Evolutionary conservation across 2,113 vertebrate genomes (phyloP).

Genomic region (Sapajus apella): DNA sequence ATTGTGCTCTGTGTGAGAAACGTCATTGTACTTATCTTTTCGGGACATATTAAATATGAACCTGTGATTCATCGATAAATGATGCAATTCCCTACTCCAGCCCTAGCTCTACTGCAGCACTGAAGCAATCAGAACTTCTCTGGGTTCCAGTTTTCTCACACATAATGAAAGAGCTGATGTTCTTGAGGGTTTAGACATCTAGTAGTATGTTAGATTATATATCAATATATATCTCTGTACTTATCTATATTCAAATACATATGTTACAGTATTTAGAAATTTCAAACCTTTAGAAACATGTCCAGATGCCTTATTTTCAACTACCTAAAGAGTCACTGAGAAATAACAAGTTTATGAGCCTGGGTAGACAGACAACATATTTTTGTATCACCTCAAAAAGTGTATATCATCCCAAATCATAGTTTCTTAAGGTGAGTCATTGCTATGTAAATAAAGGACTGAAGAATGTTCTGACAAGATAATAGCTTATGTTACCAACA

Average conservation of each 20-base stretch:
- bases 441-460: not conserved
- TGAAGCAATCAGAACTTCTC: not conserved
- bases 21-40: not conserved
- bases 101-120: not conserved
- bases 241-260: not conserved
- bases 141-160: not conserved
- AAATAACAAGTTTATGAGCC: not conserved
- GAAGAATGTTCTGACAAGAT: constrained; percentile 11
- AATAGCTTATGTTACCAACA: constrained; percentile 6
- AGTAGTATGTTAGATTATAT: not conserved
- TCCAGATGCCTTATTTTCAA: not conserved
- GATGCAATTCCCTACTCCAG: not conserved
- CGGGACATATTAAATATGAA: not conserved
- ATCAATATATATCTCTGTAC: not conserved
- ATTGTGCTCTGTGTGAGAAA: not conserved
- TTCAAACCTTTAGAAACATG: not conserved
- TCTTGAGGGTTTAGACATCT: not conserved
- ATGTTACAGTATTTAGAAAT: not conserved
- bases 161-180: not conserved
- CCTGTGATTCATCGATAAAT: not conserved
- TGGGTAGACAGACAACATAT: not conserved
- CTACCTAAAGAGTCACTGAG: not conserved
- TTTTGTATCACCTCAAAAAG: not conserved
- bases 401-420: not conserved
- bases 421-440: not conserved